Conservation (phyloP, 2,888 invertebrate genomes). For the Hemaris fuciformis region DNA sequence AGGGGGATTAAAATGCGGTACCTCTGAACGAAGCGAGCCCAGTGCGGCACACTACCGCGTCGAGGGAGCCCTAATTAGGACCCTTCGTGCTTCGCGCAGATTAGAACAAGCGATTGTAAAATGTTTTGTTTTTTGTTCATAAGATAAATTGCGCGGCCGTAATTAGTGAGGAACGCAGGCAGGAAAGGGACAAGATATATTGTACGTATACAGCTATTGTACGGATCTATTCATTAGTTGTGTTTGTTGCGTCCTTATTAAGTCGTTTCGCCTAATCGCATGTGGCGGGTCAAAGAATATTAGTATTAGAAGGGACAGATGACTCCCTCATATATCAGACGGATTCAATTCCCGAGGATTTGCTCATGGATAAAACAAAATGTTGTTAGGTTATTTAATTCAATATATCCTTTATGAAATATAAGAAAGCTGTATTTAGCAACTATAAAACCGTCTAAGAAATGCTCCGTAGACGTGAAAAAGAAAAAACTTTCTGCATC, state of each 20-base stretch:
- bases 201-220: not conserved
- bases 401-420: too few relatives aligned
- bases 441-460: not conserved
- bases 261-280: not conserved
- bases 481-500: not conserved
- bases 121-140: slow-evolving; percentile 22
- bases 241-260: not conserved
- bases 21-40: slow-evolving; percentile 45
- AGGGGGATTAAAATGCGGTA: not conserved
- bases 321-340: too few relatives aligned
- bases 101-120: slow-evolving; percentile 43
- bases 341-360: too few relatives aligned
- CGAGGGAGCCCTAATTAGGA: slow-evolving; percentile 55
- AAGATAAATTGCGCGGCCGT: slow-evolving; percentile 18
- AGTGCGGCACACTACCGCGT: slow-evolving; percentile 40
- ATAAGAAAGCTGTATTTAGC: too few relatives aligned
- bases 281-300: not conserved
- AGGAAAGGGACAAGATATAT: not conserved
- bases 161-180: not conserved
- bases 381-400: too few relatives aligned
- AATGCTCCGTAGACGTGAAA: not conserved
- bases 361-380: too few relatives aligned
- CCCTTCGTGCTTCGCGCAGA: slow-evolving; percentile 41
- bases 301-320: not conserved
- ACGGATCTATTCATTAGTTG: slow-evolving; percentile 5